Evolutionary conservation across 2,888 invertebrate genomes (phyloP).

Genomic region (Mellilla xanthometata): DNA sequence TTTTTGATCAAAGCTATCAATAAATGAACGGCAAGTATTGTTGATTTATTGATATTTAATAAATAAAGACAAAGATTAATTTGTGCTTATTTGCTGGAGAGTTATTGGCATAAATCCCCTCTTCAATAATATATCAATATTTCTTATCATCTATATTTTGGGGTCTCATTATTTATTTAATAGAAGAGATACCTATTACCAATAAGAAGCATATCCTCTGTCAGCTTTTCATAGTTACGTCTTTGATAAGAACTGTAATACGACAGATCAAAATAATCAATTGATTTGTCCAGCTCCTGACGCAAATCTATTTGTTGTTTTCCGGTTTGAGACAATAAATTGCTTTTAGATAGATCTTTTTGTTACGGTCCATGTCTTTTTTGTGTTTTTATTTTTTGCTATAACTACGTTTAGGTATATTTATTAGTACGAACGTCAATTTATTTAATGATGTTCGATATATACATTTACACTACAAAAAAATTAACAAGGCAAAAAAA

Average conservation of each 20-base stretch:
- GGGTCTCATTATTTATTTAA: no score
- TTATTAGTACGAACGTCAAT: no score
- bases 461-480: no score
- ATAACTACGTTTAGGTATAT: no score
- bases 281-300: not conserved
- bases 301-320: not conserved
- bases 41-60: not conserved
- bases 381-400: no score
- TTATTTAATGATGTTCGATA: no score
- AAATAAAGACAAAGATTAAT: slow-evolving; percentile 2
- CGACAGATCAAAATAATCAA: not conserved
- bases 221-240: slow-evolving; percentile 5
- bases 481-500: no score
- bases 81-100: slow-evolving; percentile 8
- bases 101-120: slow-evolving; percentile 23
- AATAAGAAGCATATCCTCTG: slow-evolving; percentile 1
- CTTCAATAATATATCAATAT: not conserved
- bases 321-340: not conserved
- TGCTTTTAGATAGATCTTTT: not conserved
- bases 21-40: no score
- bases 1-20: no score
- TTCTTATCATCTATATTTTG: no score
- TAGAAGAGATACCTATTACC: no score
- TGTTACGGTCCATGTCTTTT: no score
- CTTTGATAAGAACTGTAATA: slow-evolving; percentile 2